Conservation (phyloP, 2,888 invertebrate species). For the Drosophila ustulata region DNA sequence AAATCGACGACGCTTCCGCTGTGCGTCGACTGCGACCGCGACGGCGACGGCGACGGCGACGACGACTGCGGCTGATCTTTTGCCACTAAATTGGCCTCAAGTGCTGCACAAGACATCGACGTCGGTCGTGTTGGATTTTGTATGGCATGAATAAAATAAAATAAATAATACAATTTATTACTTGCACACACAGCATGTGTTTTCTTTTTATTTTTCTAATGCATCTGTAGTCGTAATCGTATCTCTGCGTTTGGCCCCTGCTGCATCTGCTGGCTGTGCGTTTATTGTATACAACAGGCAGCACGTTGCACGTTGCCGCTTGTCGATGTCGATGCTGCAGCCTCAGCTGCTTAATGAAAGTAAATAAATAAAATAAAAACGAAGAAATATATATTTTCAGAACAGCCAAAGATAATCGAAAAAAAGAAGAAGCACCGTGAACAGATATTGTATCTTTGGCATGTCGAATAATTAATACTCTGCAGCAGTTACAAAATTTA, state of each 20-base stretch:
- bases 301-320: slow-evolving; percentile 42
- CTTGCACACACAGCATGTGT: slow-evolving; percentile 55
- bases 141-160: slow-evolving; percentile 71
- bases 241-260: slow-evolving; percentile 28
- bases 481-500: neutral
- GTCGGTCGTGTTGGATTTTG: slow-evolving; percentile 8
- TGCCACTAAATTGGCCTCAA: slow-evolving; percentile 70
- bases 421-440: slow-evolving; percentile 25
- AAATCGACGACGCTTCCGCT: slow-evolving; percentile 73
- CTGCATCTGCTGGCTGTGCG: slow-evolving; percentile 32
- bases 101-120: slow-evolving; percentile 41
- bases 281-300: slow-evolving; percentile 53
- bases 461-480: slow-evolving; percentile 6
- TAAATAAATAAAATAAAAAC: slow-evolving; percentile 80
- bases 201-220: slow-evolving; percentile 39
- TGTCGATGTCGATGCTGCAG: neutral
- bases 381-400: slow-evolving; percentile 65
- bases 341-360: slow-evolving; percentile 56
- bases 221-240: slow-evolving; percentile 32
- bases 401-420: slow-evolving; percentile 39
- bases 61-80: slow-evolving; percentile 50
- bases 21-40: slow-evolving; percentile 42
- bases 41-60: slow-evolving; percentile 10
- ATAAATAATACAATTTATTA: slow-evolving; percentile 81
- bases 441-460: neutral